Conservation (phyloP, 2,797 vertebrate genomes). For the Megaceryle alcyon region DNA sequence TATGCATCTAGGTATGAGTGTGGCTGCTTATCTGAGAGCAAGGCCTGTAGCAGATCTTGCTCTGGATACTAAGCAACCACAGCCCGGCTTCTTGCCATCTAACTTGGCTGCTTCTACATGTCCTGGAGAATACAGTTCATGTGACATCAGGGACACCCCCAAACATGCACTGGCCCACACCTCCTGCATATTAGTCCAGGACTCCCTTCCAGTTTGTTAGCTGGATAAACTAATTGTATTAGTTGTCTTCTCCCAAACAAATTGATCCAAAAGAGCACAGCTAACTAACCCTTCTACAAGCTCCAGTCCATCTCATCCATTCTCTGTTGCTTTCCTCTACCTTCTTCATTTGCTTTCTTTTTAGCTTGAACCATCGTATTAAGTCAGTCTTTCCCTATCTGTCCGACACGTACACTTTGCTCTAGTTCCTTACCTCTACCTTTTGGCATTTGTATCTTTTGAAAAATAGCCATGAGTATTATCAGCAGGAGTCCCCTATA, state of each 20-base stretch:
- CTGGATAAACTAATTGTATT: background rate
- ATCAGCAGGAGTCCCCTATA: background rate
- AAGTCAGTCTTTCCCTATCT: background rate
- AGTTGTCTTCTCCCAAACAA: background rate
- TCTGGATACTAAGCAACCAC: background rate
- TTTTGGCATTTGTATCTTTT: background rate
- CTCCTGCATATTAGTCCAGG: background rate
- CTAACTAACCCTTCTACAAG: background rate
- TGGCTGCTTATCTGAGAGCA: background rate
- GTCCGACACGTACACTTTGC: background rate
- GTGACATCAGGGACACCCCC: background rate
- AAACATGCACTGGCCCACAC: background rate
- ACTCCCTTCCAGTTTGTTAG: background rate
- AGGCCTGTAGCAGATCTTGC: background rate
- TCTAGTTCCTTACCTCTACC: background rate
- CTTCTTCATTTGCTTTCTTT: background rate
- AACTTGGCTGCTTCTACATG: background rate
- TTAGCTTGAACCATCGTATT: background rate
- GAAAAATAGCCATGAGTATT: background rate
- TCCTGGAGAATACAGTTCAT: background rate
- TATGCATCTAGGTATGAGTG: background rate
- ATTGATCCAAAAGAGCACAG: background rate
- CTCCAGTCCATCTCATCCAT: background rate
- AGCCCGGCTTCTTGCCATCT: background rate
- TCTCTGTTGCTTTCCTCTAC: background rate